Conservation (phyloP, 1,140 invertebrate genomes). For the Trichonephila clavata region DNA sequence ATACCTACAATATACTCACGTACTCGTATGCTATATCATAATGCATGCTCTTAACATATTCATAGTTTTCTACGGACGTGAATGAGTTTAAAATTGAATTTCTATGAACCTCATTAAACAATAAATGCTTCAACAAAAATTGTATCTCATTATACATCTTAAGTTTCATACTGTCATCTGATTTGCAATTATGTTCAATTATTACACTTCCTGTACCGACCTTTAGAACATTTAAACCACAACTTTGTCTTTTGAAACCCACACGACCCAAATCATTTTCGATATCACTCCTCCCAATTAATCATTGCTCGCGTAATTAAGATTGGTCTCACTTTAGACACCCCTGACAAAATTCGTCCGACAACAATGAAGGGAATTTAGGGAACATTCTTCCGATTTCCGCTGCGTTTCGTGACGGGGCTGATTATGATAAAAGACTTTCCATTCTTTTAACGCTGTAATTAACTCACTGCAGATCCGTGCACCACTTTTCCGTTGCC, state of each 20-base stretch:
- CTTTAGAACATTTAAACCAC: neutral
- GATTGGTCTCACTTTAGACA: neutral
- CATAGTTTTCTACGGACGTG: no score
- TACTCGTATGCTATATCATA: no score
- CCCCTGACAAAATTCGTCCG: constrained; percentile 2
- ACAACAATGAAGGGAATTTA: neutral
- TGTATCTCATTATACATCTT: no score
- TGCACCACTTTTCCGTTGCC: neutral
- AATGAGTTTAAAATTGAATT: no score
- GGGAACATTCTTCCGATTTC: constrained; percentile 2
- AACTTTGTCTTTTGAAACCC: neutral
- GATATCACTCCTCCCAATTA: neutral
- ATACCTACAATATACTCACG: no score
- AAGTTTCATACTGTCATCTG: no score
- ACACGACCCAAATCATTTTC: neutral
- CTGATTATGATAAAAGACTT: constrained; percentile 20
- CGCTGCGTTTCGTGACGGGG: neutral
- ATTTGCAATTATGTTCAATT: no score
- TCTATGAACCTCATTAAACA: no score
- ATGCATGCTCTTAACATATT: no score
- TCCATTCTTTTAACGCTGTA: constrained; percentile 19
- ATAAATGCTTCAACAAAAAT: no score
- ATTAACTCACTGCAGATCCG: constrained; percentile 2
- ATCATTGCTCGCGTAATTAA: constrained; percentile 19
- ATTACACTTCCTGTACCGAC: no score